Conservation (phyloP, 2,797 vertebrate genomes). For the Hydrophis major region DNA sequence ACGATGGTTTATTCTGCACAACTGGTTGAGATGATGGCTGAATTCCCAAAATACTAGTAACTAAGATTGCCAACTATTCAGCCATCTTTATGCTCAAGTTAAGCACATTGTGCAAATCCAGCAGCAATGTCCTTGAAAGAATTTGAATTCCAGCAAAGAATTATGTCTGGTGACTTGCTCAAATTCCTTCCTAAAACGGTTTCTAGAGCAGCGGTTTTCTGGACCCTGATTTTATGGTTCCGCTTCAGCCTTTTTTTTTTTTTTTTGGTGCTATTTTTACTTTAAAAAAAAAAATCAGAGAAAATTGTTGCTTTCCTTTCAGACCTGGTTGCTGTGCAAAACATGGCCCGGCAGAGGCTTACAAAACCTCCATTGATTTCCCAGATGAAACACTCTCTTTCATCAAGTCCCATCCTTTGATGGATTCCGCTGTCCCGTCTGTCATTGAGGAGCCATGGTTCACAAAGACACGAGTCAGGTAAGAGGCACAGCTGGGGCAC, state of each 20-base stretch:
- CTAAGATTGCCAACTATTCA: neutral
- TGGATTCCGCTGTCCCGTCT: constrained; percentile 94
- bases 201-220: constrained; percentile 34
- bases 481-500: constrained; percentile 21
- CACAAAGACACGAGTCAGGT: constrained; percentile 98
- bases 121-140: neutral
- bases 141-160: neutral
- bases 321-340: constrained; percentile 96
- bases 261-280: constrained; percentile 39
- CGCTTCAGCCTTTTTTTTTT: constrained; percentile 23
- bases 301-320: constrained; percentile 61
- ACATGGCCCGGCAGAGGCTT: constrained; percentile 86
- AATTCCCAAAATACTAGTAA: neutral
- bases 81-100: neutral
- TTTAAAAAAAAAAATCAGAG: constrained; percentile 28
- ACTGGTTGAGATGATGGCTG: neutral
- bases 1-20: neutral
- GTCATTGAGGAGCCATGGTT: constrained; percentile 94
- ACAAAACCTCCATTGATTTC: constrained; percentile 94
- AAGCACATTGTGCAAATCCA: neutral
- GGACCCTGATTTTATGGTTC: constrained; percentile 14
- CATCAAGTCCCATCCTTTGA: constrained; percentile 97
- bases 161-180: neutral
- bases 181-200: neutral
- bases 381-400: constrained; percentile 95